These are phyloP conservation scores for Gavia stellata DNA, from an alignment of 2,113 vertebrate species.

Conservation along the genomic window DNA sequence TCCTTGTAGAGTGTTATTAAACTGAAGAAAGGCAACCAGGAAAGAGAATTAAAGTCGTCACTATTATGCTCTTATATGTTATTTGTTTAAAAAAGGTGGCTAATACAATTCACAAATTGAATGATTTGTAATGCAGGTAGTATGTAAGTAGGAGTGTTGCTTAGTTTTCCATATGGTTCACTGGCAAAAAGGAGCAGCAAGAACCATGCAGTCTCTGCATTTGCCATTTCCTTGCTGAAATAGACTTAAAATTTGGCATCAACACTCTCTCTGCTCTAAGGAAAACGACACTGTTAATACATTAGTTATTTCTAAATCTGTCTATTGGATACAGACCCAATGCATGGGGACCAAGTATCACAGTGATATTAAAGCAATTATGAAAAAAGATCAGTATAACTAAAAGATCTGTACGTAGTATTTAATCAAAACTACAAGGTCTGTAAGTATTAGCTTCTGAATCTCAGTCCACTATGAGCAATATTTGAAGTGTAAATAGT, in stretches of 20 bases:
- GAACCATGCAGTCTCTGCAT: not conserved
- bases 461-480: not conserved
- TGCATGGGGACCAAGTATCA: not conserved
- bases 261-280: not conserved
- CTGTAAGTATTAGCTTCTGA: not conserved
- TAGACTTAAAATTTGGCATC: not conserved
- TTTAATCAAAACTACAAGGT: not conserved
- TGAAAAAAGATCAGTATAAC: not conserved
- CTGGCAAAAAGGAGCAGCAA: not conserved
- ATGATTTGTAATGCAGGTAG: not conserved
- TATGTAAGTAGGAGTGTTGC: not conserved
- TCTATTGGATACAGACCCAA: not conserved
- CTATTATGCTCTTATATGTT: not conserved
- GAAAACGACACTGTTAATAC: not conserved
- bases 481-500: not conserved
- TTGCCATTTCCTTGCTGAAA: not conserved
- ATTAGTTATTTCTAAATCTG: not conserved
- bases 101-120: not conserved
- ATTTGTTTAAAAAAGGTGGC: not conserved
- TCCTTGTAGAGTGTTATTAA: not conserved
- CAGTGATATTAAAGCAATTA: not conserved
- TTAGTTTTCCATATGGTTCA: not conserved
- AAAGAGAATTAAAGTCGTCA: not conserved
- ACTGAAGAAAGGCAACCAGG: not conserved
- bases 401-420: not conserved